These are phyloP conservation scores for Aspidiotus rigidus DNA, from an alignment of 2,888 invertebrate species.

Conservation along the genomic window DNA sequence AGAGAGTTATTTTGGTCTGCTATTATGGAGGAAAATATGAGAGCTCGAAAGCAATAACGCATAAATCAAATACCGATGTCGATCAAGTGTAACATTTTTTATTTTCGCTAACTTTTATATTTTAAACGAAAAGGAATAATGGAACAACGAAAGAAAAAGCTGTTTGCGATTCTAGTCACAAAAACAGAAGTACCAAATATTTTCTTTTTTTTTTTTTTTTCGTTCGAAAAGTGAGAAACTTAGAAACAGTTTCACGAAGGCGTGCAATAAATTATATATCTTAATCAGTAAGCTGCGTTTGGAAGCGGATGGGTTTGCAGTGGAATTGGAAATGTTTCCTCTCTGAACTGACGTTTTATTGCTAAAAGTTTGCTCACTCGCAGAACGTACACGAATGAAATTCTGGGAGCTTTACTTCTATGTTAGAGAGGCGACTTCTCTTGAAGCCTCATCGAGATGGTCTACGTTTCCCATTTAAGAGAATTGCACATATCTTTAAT, in stretches of 20 bases:
- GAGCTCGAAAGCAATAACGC: not conserved
- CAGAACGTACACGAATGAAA: too few species aligned
- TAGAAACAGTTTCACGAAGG: not conserved
- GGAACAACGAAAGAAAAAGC: not conserved
- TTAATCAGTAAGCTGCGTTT: not conserved
- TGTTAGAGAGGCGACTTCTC: too few species aligned
- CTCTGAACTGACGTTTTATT: not conserved
- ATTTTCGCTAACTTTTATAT: too few species aligned
- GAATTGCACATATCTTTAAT: too few species aligned
- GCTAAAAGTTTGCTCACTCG: too few species aligned
- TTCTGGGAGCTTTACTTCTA: too few species aligned
- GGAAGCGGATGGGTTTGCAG: slow-evolving; percentile 4
- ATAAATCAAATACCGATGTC: slow-evolving; percentile 2
- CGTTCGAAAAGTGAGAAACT: not conserved
- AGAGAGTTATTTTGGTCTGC: too few species aligned
- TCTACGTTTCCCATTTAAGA: too few species aligned
- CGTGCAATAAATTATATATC: not conserved
- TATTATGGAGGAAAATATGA: not conserved
- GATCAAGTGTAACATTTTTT: too few species aligned
- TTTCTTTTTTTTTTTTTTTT: not conserved
- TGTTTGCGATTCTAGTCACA: not conserved
- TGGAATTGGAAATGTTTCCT: not conserved
- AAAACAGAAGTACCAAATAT: not conserved
- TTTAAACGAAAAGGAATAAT: too few species aligned
- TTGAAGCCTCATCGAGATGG: too few species aligned